These are phyloP conservation scores for Pardalotus punctatus DNA, from an alignment of 2,113 vertebrate genomes.

Conservation along the genomic window DNA sequence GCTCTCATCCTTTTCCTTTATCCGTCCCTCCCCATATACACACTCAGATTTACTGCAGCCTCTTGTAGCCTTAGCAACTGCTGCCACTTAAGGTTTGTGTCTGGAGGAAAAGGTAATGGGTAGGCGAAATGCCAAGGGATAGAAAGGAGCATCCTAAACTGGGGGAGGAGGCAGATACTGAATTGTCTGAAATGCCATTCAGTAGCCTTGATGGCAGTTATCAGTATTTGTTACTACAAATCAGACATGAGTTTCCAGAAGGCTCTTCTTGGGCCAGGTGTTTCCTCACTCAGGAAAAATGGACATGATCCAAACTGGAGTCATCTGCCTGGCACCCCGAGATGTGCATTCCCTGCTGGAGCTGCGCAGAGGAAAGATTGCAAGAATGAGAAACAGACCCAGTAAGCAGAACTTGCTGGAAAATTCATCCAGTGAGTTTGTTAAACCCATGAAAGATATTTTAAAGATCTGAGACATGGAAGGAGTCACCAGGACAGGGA, in stretches of 20 bases:
- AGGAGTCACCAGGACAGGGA: not conserved
- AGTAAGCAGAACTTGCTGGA: not conserved
- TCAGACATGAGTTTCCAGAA: not conserved
- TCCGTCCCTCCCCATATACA: not conserved
- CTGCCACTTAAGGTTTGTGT: not conserved
- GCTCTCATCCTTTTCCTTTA: not conserved
- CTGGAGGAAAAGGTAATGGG: not conserved
- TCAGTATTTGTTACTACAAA: not conserved
- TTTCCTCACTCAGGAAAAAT: not conserved
- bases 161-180: not conserved
- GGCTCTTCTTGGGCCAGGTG: not conserved
- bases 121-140: not conserved
- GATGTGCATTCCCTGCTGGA: not conserved
- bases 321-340: accelerated
- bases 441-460: not conserved
- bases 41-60: constrained; percentile 19
- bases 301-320: not conserved
- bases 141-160: not conserved
- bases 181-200: not conserved
- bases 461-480: not conserved
- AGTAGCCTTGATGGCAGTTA: not conserved
- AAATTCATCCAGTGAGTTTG: not conserved
- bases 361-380: not conserved
- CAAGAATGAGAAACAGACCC: not conserved
- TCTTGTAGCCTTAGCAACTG: constrained; percentile 55